Conservation (phyloP, 2,888 invertebrate species). For the Pyrgus malvae region DNA sequence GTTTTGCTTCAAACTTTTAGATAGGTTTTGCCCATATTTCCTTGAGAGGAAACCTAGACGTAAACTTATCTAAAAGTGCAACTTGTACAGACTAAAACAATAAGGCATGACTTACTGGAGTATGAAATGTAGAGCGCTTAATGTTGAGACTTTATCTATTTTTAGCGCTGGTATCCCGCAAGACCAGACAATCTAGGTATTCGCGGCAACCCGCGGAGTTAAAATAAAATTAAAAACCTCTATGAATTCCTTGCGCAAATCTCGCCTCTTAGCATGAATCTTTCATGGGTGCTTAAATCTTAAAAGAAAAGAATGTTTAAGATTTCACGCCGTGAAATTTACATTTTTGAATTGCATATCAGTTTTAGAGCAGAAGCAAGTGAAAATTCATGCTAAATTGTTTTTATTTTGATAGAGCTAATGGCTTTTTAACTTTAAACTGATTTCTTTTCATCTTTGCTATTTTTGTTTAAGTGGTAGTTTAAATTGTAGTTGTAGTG, state of each 20-base stretch:
- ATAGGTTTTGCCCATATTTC: neutral
- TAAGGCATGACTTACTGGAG: conserved; percentile 38
- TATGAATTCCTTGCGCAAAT: conserved; percentile 49
- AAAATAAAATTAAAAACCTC: conserved; percentile 59
- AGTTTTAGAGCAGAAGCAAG: conserved; percentile 32
- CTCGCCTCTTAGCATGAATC: conserved; percentile 40
- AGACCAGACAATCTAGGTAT: conserved; percentile 46
- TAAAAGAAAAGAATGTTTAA: conserved; percentile 19
- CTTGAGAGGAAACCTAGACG: neutral
- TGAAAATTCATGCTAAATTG: conserved; percentile 1
- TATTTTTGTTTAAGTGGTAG: too few relatives aligned
- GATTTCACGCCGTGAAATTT: conserved; percentile 2
- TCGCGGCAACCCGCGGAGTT: conserved; percentile 39
- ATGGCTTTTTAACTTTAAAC: neutral
- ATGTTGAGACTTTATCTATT: conserved; percentile 55
- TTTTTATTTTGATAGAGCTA: conserved; percentile 20
- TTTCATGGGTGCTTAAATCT: conserved; percentile 19
- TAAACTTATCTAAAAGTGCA: neutral
- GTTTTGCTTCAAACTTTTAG: too few relatives aligned
- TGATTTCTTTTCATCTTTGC: neutral
- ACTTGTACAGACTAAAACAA: conserved; percentile 37
- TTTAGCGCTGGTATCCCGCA: conserved; percentile 57
- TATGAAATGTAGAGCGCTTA: conserved; percentile 54
- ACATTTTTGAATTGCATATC: conserved; percentile 9
- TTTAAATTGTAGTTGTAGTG: too few relatives aligned